Percentiles rank a stretch among this genome's conserved stretches.
Evolutionary conservation across 2,888 invertebrate genomes (phyloP).

Genomic region (Lasioglossum pauxillum): DNA sequence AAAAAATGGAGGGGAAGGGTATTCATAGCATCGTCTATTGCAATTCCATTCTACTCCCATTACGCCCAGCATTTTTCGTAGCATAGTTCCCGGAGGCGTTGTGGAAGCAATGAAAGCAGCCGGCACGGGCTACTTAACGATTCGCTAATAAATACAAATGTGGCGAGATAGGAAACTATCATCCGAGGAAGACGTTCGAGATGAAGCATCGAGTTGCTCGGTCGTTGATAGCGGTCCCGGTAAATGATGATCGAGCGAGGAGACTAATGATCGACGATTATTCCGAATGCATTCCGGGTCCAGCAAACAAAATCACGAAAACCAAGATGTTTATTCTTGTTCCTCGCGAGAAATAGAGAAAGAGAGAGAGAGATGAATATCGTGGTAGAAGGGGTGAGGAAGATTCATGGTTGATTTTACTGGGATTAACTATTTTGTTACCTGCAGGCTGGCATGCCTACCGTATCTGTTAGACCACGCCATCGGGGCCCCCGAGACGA

Average conservation of each 20-base stretch:
- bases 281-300: conserved; percentile 40
- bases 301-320: conserved; percentile 30
- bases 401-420: conserved; percentile 49
- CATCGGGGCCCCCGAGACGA: conserved; percentile 60
- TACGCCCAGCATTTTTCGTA: neutral
- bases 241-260: conserved; percentile 45
- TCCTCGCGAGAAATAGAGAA: neutral
- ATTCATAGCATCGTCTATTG: no score
- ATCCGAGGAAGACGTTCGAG: conserved; percentile 37
- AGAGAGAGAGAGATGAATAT: neutral
- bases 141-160: conserved; percentile 41
- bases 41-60: neutral
- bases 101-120: neutral
- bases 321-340: conserved; percentile 11
- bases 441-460: conserved; percentile 17
- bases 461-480: conserved; percentile 55
- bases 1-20: no score
- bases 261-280: conserved; percentile 51
- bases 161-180: conserved; percentile 33
- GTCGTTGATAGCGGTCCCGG: conserved; percentile 38
- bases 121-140: conserved; percentile 2
- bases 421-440: conserved; percentile 33
- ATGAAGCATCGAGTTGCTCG: conserved; percentile 26
- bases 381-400: neutral
- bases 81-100: neutral